A percentile compares a stretch with the other conserved stretches of the same genome.
Conservation (phyloP, 2,797 vertebrate species). For the Phoxinus dragarum region DNA sequence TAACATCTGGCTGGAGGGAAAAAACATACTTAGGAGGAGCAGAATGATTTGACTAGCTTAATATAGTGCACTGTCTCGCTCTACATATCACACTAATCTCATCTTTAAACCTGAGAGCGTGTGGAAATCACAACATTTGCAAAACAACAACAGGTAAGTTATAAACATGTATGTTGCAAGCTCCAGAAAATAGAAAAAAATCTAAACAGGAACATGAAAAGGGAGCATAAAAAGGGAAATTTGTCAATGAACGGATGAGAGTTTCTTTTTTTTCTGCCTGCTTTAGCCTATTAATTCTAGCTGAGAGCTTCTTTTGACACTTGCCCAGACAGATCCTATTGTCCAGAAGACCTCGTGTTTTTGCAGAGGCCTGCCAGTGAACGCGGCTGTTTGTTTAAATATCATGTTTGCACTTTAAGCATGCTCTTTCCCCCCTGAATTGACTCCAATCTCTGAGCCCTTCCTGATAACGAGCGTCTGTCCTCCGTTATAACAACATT, state of each 20-base stretch:
- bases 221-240: slow-evolving; percentile 36
- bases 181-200: slow-evolving; percentile 16
- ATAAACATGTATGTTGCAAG: not conserved
- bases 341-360: slow-evolving; percentile 76
- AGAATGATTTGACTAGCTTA: slow-evolving; percentile 60
- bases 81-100: slow-evolving; percentile 52
- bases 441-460: slow-evolving; percentile 49
- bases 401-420: slow-evolving; percentile 67
- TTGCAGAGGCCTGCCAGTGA: slow-evolving; percentile 76
- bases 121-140: slow-evolving; percentile 20
- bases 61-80: slow-evolving; percentile 55
- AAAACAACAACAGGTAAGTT: slow-evolving; percentile 30
- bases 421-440: slow-evolving; percentile 15
- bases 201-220: not conserved
- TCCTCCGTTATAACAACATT: slow-evolving; percentile 55
- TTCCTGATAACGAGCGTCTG: slow-evolving; percentile 59
- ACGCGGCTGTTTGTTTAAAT: slow-evolving; percentile 62
- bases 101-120: slow-evolving; percentile 30
- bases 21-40: slow-evolving; percentile 55
- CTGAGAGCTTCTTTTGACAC: slow-evolving; percentile 83
- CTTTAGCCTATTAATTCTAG: slow-evolving; percentile 84
- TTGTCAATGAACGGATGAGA: slow-evolving; percentile 63
- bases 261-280: slow-evolving; percentile 66
- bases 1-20: slow-evolving; percentile 64
- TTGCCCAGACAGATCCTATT: slow-evolving; percentile 81